A percentile compares a stretch with the other conserved stretches of the same genome.
Evolutionary conservation across 2,888 invertebrate genomes (phyloP).

Genomic region (Drosophila setosimentum): DNA sequence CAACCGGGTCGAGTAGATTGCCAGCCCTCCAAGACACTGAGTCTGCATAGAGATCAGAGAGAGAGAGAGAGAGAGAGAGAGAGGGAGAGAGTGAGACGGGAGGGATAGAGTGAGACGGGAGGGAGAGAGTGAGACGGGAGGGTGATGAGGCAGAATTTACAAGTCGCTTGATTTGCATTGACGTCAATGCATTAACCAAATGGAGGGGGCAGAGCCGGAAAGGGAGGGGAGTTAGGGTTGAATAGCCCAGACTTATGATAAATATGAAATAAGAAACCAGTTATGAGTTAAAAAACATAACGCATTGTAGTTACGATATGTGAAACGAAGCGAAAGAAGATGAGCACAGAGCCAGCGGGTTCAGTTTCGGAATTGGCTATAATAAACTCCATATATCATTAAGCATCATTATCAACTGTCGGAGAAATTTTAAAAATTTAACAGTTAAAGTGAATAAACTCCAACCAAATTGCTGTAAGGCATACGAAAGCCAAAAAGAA

Average conservation of each 20-base stretch:
- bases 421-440: slow-evolving; percentile 4
- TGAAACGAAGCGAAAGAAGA: slow-evolving; percentile 31
- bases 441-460: slow-evolving; percentile 19
- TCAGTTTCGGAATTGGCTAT: slow-evolving; percentile 14
- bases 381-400: slow-evolving; percentile 3
- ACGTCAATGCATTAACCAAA: slow-evolving; percentile 63
- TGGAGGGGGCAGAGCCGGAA: background rate
- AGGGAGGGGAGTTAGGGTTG: slow-evolving; percentile 19
- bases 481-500: background rate
- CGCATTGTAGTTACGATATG: slow-evolving; percentile 33
- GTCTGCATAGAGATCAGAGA: slow-evolving; percentile 34
- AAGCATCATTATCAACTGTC: slow-evolving; percentile 12
- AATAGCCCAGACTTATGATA: slow-evolving; percentile 8
- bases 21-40: slow-evolving; percentile 40
- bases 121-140: background rate
- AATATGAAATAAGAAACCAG: slow-evolving; percentile 43
- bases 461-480: background rate
- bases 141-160: slow-evolving; percentile 27
- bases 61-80: background rate
- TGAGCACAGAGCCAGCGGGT: slow-evolving; percentile 20
- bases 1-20: slow-evolving; percentile 6
- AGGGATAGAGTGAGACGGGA: background rate
- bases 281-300: slow-evolving; percentile 51
- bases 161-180: slow-evolving; percentile 74
- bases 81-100: background rate